Percentiles rank a stretch among this genome's conserved stretches.
Evolutionary conservation across 2,888 invertebrate species (phyloP).

Genomic region (Athalia cordata): DNA sequence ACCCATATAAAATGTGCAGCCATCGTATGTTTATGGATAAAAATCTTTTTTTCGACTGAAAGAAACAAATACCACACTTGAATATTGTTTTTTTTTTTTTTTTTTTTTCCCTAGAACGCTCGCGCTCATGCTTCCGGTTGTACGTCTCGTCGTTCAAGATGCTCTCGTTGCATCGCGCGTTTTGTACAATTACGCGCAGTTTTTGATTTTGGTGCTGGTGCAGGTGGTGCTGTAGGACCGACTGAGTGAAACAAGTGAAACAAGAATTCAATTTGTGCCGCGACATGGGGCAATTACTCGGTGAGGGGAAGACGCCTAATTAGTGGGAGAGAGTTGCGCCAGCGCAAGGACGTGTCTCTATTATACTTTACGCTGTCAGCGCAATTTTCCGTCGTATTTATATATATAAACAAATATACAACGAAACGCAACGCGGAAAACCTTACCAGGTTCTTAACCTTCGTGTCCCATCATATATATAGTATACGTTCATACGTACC

Average conservation of each 20-base stretch:
- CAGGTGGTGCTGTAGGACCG: background rate
- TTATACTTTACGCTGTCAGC: background rate
- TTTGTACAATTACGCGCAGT: too few relatives aligned
- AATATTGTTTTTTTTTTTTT: too few relatives aligned
- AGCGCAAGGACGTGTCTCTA: background rate
- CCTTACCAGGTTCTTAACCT: too few relatives aligned
- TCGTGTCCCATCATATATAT: too few relatives aligned
- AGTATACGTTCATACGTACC: too few relatives aligned
- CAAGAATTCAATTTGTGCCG: conserved; percentile 37
- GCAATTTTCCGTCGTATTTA: background rate
- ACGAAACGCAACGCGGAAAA: background rate
- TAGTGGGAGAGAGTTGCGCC: conserved; percentile 26
- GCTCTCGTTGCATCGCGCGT: background rate
- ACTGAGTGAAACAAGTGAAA: background rate
- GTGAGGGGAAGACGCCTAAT: conserved; percentile 31
- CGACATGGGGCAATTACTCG: conserved; percentile 40
- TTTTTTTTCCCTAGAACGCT: background rate
- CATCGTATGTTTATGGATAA: too few relatives aligned
- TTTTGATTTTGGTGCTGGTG: too few relatives aligned
- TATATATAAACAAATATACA: background rate
- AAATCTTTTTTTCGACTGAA: too few relatives aligned
- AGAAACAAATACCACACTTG: too few relatives aligned
- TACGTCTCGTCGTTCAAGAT: too few relatives aligned
- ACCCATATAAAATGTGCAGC: too few relatives aligned
- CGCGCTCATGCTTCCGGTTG: too few relatives aligned